Evolutionary conservation across 1,140 invertebrate species (phyloP).

Genomic region (Cylas formicarius): DNA sequence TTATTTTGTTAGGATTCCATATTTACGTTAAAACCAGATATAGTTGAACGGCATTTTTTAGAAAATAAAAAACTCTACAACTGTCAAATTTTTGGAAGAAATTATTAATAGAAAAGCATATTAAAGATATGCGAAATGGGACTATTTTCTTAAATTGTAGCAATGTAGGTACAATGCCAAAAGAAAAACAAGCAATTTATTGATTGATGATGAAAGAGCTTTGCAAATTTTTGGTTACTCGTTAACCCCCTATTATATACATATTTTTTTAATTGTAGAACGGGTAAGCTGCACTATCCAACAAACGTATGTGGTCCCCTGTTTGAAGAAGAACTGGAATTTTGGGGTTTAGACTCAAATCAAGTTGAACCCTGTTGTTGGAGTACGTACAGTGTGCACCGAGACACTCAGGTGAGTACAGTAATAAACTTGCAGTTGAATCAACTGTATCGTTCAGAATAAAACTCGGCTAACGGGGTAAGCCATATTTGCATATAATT

Average conservation of each 20-base stretch:
- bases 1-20: no score
- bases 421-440: background rate
- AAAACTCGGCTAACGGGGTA: background rate
- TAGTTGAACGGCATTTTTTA: no score
- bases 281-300: slow-evolving; percentile 97
- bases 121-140: no score
- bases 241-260: background rate
- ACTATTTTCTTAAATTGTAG: no score
- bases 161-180: no score
- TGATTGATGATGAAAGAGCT: background rate
- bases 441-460: background rate
- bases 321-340: slow-evolving; percentile 95
- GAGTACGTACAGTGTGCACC: slow-evolving; percentile 81
- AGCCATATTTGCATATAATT: background rate
- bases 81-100: no score
- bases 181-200: background rate
- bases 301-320: slow-evolving; percentile 96
- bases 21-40: no score
- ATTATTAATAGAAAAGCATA: no score
- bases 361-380: slow-evolving; percentile 97
- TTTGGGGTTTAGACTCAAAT: slow-evolving; percentile 93
- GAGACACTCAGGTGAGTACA: slow-evolving; percentile 66
- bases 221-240: background rate
- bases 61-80: no score
- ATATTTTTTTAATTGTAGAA: slow-evolving; percentile 50